Evolutionary conservation across 2,888 invertebrate genomes (phyloP), one percentile per base, ranked within the genome.

Genomic region (Melitaea athalia): DNA sequence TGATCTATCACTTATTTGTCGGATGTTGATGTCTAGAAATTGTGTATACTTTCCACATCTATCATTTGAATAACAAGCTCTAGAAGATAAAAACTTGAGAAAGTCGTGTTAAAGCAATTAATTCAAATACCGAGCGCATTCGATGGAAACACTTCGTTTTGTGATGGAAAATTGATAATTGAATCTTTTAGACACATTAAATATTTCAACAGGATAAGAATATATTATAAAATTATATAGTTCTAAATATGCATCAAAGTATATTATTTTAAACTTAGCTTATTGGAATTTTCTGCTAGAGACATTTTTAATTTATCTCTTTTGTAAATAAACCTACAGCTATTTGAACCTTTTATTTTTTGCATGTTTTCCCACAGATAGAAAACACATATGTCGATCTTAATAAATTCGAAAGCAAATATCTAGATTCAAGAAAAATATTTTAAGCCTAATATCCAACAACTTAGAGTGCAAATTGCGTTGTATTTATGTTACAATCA

Each of bases 291-390:
- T 24, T 24, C 24, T 24, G 10, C 38, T 10, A 33, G n/a, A n/a
- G 38, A 10, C 24, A 11, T 15, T 38, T n/a, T 57, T 10, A 4
- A 38, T 42, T 15, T 57, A 42, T 42, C 38, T 57, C n/a, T 57
- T 42, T 57, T 15, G 57, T 57, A 57, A 57, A 42, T 12, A 33
- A 57, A 57, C 38, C 38, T 42, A 38, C 15, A 42, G 15, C 38
- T 15, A 38, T 60, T 59, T 59, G 15, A n/a, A 14, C 24, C 52
- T 52, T 52, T 65, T 65, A 59, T 52, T 65, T 64, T 42, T 59
- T 59, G 49, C 64, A 50, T 64, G 59, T 65, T 65, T 59, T 60
- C 31, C 50, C 11, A 14, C 42, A 65, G 24, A 65, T 65, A 17
- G 50, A 47, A 24, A 42, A 50, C 59, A 52, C 52, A 60, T 59